Base-by-base conservation (phyloP, 2,888 invertebrate genomes). In the Teinopalpus imperialis region DNA sequence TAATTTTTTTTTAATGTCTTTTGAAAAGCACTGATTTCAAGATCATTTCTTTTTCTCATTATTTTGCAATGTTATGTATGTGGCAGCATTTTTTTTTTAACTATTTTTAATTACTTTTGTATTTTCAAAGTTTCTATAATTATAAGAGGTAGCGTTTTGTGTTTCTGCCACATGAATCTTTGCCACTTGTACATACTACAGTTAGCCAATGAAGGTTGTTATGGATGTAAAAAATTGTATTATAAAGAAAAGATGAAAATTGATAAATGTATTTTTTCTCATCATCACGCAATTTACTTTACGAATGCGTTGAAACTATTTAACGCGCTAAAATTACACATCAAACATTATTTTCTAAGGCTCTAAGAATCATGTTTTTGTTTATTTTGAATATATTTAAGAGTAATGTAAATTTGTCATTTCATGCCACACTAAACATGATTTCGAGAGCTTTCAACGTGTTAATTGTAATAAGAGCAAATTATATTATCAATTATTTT, bases 161-260 rank as follows among this genome's bases (percentile, higher is more conserved):
- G 53, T 57, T 61, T 65, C 51, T 55, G 49, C 51, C 51, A 49
- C 55, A 34, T 41, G 48, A 39, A 46, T 60, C 49, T 59, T 57
- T 56, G 60, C 62, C 61, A 59, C 61, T 41, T 46, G 46, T 47
- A 47, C 46, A 47, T 47, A 37, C 14, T 43, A 47, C 41, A 30
- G 26, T 41, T 42, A 47, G 35, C 13, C 24, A 36, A 36, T 35
- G 18, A 41, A 40, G 46, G 30, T 47, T 41, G 46, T 47, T 47
- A 47, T 42, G 34, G 26, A 36, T 47, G 41, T 47, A 36, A 26
- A 44, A 41, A 41, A 32, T 18, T 47, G 41, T 47, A 47, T 35
- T 36, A 47, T 47, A 47, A 42, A 30, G 14, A 31, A 31, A 44
- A 30, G 23, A 10, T 43, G n/a, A n/a, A n/a, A n/a, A 29, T 29